Evolutionary conservation across 2,797 vertebrate species (phyloP).

Genomic region (Anguilla pacifica): DNA sequence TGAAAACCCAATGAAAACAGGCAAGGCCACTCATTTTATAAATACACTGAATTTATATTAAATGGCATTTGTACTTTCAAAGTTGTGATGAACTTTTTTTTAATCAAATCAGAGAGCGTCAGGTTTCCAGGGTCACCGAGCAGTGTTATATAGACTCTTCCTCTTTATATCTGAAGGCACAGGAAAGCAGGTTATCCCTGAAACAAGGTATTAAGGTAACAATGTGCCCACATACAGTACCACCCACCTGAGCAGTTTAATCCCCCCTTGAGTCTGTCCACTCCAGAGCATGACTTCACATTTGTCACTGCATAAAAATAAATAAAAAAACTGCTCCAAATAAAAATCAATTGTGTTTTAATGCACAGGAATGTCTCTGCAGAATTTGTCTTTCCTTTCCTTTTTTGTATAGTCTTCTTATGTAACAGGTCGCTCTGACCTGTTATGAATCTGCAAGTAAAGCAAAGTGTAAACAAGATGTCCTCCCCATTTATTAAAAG

Average conservation of each 20-base stretch:
- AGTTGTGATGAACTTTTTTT: slow-evolving; percentile 2
- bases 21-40: not conserved
- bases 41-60: not conserved
- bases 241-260: not conserved
- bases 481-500: slow-evolving; percentile 20
- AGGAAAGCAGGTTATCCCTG: not conserved
- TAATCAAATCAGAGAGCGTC: not conserved
- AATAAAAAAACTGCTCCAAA: not conserved
- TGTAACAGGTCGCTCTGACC: not conserved
- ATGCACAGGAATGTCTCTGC: not conserved
- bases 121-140: not conserved
- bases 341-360: not conserved
- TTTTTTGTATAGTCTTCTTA: not conserved
- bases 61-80: not conserved
- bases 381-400: not conserved
- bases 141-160: not conserved
- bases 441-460: not conserved
- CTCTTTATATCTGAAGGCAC: not conserved
- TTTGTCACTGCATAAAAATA: not conserved
- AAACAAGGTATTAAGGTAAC: not conserved
- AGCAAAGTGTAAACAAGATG: not conserved
- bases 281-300: not conserved
- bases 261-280: not conserved
- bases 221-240: not conserved
- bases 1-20: not conserved